Evolutionary conservation across 2,113 vertebrate genomes (phyloP).

Genomic region (Eretmodus cyanostictus): DNA sequence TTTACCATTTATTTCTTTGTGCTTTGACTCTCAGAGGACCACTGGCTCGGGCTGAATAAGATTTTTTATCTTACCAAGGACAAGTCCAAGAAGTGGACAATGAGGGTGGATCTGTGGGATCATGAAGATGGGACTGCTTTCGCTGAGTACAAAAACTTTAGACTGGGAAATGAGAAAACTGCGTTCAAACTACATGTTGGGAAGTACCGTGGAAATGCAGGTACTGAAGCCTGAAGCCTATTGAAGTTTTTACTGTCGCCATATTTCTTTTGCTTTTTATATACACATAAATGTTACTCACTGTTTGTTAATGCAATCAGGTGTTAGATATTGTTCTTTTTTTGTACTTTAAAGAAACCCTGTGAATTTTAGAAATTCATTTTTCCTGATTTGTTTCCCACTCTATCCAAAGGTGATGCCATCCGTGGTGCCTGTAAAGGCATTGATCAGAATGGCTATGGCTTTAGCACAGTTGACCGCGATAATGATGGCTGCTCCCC

Average conservation of each 20-base stretch:
- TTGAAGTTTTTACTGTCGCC: background rate
- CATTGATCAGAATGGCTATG: slow-evolving; percentile 48
- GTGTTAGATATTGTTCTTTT: background rate
- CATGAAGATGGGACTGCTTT: slow-evolving; percentile 31
- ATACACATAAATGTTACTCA: background rate
- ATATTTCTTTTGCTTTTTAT: background rate
- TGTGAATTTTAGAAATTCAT: background rate
- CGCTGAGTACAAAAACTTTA: slow-evolving; percentile 56
- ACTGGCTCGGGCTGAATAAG: slow-evolving; percentile 64
- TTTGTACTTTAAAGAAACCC: background rate
- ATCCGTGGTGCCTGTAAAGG: background rate
- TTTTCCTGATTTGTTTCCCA: background rate
- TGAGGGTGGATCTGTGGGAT: slow-evolving; percentile 65
- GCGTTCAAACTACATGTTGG: slow-evolving; percentile 55
- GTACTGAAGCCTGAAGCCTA: slow-evolving; percentile 2
- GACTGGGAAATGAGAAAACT: slow-evolving; percentile 7
- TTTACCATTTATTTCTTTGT: background rate
- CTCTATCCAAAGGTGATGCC: background rate
- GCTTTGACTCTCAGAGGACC: slow-evolving; percentile 45
- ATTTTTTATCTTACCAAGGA: slow-evolving; percentile 38
- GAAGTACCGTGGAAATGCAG: slow-evolving; percentile 57
- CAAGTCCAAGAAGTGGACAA: background rate
- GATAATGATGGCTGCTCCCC: slow-evolving; percentile 57
- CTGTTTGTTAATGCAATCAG: background rate
- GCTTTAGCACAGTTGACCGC: slow-evolving; percentile 60